Evolutionary conservation across 1,140 invertebrate genomes (phyloP).

Genomic region (Mizuhopecten yessoensis): DNA sequence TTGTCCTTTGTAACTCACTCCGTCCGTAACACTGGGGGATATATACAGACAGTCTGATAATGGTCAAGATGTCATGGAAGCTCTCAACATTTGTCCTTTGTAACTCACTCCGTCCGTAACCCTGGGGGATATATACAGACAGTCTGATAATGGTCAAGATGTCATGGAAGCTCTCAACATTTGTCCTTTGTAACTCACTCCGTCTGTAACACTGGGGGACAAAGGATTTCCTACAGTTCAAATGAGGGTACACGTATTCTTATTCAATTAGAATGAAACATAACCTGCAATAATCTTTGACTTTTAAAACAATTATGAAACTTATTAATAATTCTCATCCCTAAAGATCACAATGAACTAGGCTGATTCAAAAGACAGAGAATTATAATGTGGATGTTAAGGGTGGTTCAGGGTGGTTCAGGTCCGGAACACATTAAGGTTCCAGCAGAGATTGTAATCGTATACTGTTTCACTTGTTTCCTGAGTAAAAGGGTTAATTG

Average conservation of each 20-base stretch:
- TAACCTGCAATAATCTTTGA: neutral
- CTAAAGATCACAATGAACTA: neutral
- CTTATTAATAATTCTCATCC: neutral
- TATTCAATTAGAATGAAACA: conserved; percentile 46
- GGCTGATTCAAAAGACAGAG: neutral
- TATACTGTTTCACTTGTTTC: neutral
- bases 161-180: no score
- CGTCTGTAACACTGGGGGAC: no score
- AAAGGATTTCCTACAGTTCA: neutral
- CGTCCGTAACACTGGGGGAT: no score
- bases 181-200: no score
- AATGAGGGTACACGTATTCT: neutral
- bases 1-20: no score
- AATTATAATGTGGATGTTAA: neutral
- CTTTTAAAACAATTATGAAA: conserved; percentile 14
- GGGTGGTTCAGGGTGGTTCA: neutral
- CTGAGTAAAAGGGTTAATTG: neutral
- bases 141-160: no score
- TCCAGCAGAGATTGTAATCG: neutral
- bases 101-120: no score
- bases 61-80: no score
- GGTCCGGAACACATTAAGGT: neutral
- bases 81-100: no score
- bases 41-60: no score
- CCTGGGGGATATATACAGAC: no score